Percentiles rank a stretch among this genome's conserved stretches.
These are phyloP conservation scores for Pachymerium ferrugineum DNA, from an alignment of 2,888 invertebrate species.

Conservation along the genomic window DNA sequence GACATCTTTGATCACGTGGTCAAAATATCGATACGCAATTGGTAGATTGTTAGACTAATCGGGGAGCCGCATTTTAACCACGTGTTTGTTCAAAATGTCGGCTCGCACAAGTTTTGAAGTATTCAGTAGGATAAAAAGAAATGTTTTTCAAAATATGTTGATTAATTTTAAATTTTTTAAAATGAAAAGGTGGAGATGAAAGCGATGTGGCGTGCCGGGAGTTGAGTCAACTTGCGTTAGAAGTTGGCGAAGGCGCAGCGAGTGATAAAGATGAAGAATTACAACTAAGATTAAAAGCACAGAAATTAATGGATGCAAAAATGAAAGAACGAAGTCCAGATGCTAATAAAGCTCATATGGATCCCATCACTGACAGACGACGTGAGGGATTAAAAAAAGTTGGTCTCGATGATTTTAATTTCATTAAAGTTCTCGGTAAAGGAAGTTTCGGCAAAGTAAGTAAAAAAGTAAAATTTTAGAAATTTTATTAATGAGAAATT, in stretches of 20 bases:
- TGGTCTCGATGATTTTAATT: conserved; percentile 81
- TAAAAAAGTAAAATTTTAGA: background rate
- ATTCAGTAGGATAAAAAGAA: no score
- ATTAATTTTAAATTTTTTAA: background rate
- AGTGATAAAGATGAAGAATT: conserved; percentile 44
- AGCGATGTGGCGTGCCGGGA: background rate
- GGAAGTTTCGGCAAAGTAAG: conserved; percentile 86
- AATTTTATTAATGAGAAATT: background rate
- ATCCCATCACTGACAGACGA: conserved; percentile 35
- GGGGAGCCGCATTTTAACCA: no score
- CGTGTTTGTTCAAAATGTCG: no score
- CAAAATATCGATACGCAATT: no score
- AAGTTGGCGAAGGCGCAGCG: background rate
- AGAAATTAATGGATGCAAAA: conserved; percentile 51
- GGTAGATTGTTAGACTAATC: no score
- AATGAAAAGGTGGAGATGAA: conserved; percentile 27
- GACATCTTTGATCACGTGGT: no score
- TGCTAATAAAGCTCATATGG: background rate
- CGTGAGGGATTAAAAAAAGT: conserved; percentile 53
- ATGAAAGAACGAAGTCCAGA: conserved; percentile 43
- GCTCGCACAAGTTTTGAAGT: no score
- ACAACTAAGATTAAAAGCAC: conserved; percentile 44
- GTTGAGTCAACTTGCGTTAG: conserved; percentile 16
- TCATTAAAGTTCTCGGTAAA: conserved; percentile 97
- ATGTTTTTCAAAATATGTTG: no score